Percentiles rank a stretch among this genome's conserved stretches.
These are phyloP conservation scores for Mellivora capensis DNA, from an alignment of 2,113 vertebrate genomes.

Conservation along the genomic window DNA sequence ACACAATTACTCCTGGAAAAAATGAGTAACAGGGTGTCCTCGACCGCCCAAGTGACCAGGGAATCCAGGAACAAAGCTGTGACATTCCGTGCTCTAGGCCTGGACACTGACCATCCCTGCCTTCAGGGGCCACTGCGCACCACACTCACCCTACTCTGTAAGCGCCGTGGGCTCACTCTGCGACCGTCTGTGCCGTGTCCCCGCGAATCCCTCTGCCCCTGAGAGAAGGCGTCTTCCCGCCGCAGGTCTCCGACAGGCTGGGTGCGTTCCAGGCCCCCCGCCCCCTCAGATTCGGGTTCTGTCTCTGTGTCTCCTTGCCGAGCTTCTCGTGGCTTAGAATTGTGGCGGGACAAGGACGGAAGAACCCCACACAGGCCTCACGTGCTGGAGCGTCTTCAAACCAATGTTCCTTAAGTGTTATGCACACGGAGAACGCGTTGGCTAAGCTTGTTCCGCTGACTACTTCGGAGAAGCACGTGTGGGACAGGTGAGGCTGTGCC, in stretches of 20 bases:
- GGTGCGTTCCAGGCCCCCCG: accelerated
- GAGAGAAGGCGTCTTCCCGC: accelerated
- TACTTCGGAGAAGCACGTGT: neutral
- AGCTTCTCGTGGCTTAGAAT: neutral
- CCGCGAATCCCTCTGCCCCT: no score
- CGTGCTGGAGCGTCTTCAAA: neutral
- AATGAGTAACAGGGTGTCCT: accelerated
- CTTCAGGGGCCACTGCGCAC: accelerated
- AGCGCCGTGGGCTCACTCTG: accelerated
- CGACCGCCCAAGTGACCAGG: accelerated
- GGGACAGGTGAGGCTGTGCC: accelerated
- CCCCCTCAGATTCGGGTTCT: accelerated
- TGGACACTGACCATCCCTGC: accelerated
- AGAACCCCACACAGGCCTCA: neutral
- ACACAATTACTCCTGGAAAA: neutral
- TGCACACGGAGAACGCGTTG: no score
- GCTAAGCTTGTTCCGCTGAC: neutral
- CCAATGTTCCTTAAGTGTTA: neutral
- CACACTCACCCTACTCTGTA: accelerated
- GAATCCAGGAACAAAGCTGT: accelerated
- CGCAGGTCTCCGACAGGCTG: neutral
- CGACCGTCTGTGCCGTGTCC: accelerated
- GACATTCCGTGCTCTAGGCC: accelerated
- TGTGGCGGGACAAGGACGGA: neutral
- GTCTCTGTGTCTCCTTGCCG: accelerated